These are phyloP conservation scores for Paramuricea clavata DNA, from an alignment of 92 coral and sea anemone species.

Conservation along the genomic window DNA sequence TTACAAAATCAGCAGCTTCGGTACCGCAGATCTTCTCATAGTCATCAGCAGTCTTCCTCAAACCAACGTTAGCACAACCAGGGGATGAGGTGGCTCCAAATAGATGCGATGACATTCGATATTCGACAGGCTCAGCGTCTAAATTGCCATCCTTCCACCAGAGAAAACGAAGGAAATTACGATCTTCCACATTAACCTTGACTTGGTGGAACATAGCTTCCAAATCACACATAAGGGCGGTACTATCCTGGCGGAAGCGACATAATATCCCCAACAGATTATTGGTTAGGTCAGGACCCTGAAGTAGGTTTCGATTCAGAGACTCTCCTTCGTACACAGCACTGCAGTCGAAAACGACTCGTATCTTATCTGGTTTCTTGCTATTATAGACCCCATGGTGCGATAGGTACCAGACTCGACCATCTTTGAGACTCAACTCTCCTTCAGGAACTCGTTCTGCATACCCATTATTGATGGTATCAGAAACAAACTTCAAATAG, in stretches of 20 bases:
- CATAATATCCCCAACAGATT: conserved; percentile 63
- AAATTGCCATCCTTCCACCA: conserved; percentile 70
- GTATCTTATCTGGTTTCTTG: conserved; percentile 44
- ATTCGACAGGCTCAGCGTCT: conserved; percentile 42
- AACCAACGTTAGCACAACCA: no score
- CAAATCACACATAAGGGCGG: conserved; percentile 71
- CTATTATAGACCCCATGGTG: conserved; percentile 67
- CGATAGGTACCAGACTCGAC: conserved; percentile 59
- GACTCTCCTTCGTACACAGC: conserved; percentile 54
- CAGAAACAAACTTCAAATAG: conserved; percentile 44
- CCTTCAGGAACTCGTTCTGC: conserved; percentile 59
- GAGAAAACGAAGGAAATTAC: conserved; percentile 57
- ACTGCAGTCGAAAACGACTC: conserved; percentile 56
- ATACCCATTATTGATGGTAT: conserved; percentile 49
- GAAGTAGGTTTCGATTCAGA: no score
- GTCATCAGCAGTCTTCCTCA: conserved; percentile 36
- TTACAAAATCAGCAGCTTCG: neutral
- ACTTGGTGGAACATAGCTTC: no score
- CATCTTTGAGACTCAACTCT: conserved; percentile 25
- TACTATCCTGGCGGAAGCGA: no score
- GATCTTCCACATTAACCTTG: conserved; percentile 59
- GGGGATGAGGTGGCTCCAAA: conserved; percentile 70
- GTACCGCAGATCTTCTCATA: neutral
- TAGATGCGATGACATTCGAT: conserved; percentile 67
- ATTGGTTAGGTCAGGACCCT: conserved; percentile 70